These are phyloP conservation scores for Macrotis lagotis DNA, from an alignment of 2,113 vertebrate genomes.

Conservation along the genomic window DNA sequence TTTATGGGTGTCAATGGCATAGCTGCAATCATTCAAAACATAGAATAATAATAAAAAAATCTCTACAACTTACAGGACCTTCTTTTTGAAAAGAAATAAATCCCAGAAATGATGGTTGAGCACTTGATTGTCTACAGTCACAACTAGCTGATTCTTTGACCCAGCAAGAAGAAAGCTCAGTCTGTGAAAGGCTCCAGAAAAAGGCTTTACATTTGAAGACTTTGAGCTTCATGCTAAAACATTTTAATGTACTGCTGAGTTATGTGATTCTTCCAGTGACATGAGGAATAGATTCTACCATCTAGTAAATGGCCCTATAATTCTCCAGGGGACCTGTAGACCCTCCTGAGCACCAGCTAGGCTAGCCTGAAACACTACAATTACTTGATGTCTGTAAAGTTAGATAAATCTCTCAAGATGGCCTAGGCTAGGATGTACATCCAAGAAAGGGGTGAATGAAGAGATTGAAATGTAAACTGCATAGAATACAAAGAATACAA, in stretches of 20 bases:
- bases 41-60: background rate
- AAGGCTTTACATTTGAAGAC: background rate
- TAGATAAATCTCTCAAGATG: background rate
- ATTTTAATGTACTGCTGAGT: background rate
- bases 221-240: background rate
- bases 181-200: background rate
- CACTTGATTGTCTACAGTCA: background rate
- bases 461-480: background rate
- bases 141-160: background rate
- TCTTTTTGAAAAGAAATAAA: background rate
- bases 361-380: background rate
- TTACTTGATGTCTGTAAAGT: background rate
- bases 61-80: background rate
- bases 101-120: background rate
- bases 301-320: background rate
- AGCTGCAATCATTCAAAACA: background rate
- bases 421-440: background rate
- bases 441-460: background rate
- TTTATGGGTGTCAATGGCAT: background rate
- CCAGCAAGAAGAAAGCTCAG: background rate
- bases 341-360: background rate
- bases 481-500: background rate
- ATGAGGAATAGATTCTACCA: background rate
- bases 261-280: background rate
- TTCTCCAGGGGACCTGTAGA: background rate